Conservation (phyloP, 2,888 invertebrate species). For the Axea sp. region DNA sequence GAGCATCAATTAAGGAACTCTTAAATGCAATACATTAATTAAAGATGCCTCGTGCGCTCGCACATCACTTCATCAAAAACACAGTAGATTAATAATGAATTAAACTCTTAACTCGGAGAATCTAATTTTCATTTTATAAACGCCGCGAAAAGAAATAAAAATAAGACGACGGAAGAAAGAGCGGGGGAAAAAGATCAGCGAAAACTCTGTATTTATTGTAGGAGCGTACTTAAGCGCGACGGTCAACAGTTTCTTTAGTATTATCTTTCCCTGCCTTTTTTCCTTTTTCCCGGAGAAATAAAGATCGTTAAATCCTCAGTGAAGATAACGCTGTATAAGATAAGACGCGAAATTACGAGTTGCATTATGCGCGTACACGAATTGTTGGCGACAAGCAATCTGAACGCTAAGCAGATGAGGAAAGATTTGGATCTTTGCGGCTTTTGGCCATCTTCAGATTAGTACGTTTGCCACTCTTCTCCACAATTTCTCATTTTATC, state of each 20-base stretch:
- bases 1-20: constrained; percentile 14
- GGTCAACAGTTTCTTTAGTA: constrained; percentile 60
- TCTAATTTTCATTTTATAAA: constrained; percentile 50
- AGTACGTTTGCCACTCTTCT: constrained; percentile 61
- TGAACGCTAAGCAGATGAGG: constrained; percentile 65
- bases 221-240: constrained; percentile 52
- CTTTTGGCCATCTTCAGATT: constrained; percentile 57
- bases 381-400: constrained; percentile 65
- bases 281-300: constrained; percentile 43
- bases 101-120: constrained; percentile 37
- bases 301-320: constrained; percentile 61
- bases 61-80: constrained; percentile 33
- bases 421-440: constrained; percentile 65
- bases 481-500: constrained; percentile 27
- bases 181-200: constrained; percentile 24
- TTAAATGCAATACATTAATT: constrained; percentile 44
- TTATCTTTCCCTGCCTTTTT: constrained; percentile 60
- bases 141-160: constrained; percentile 22
- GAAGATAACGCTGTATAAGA: constrained; percentile 61
- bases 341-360: constrained; percentile 66
- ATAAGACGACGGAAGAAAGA: constrained; percentile 2
- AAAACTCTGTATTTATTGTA: constrained; percentile 56
- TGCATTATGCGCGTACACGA: constrained; percentile 69
- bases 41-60: constrained; percentile 15
- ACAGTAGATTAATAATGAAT: constrained; percentile 37